Conservation (phyloP, 1,140 invertebrate species). For the Harlomillsia oculata region DNA sequence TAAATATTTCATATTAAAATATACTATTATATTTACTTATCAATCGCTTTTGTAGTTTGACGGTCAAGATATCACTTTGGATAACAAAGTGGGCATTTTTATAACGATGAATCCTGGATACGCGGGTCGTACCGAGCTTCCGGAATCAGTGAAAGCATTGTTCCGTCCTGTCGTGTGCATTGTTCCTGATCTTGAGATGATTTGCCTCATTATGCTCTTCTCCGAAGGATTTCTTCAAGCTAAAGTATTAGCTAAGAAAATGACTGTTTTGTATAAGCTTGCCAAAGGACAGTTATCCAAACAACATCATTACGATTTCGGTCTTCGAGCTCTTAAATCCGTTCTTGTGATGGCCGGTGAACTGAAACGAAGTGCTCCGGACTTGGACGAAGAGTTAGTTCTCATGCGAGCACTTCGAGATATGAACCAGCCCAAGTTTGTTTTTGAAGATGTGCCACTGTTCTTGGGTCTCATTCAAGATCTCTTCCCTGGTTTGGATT, state of each 20-base stretch:
- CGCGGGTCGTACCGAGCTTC: constrained; percentile 61
- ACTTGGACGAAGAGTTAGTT: constrained; percentile 70
- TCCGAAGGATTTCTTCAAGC: constrained; percentile 80
- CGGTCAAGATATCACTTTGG: constrained; percentile 66
- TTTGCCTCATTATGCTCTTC: constrained; percentile 82
- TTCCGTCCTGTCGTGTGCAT: constrained; percentile 84
- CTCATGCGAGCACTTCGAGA: constrained; percentile 79
- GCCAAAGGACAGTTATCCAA: constrained; percentile 78
- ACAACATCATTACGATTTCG: constrained; percentile 89
- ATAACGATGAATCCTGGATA: constrained; percentile 61
- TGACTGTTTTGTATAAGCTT: constrained; percentile 78
- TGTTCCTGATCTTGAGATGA: constrained; percentile 76
- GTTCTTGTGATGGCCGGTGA: constrained; percentile 76
- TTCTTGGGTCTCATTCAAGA: constrained; percentile 80
- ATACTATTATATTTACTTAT: constrained; percentile 8
- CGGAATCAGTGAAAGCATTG: constrained; percentile 79
- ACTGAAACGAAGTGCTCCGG: constrained; percentile 61
- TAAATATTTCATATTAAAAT: constrained; percentile 17
- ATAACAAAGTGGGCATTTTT: constrained; percentile 77
- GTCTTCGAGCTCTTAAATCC: constrained; percentile 74
- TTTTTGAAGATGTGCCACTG: constrained; percentile 72
- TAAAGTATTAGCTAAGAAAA: constrained; percentile 81
- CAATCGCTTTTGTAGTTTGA: constrained; percentile 57
- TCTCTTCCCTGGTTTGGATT: constrained; percentile 78
- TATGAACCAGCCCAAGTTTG: constrained; percentile 86